phyloP scores from a whole-genome alignment of 2,888 invertebrate genomes.

The Podotricha telesiphe region DNA sequence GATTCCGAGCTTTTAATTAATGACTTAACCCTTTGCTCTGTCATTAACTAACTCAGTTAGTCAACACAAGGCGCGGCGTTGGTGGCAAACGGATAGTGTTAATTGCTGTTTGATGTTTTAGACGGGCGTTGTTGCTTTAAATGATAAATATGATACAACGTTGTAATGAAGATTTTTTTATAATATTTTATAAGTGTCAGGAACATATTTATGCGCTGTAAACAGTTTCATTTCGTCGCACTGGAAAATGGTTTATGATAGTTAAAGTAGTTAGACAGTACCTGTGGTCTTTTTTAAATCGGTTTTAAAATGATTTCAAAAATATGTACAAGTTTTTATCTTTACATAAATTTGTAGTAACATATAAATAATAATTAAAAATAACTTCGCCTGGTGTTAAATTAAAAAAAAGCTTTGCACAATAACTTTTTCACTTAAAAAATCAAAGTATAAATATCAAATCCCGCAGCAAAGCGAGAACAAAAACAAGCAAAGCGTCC shows the following conservation, averaged over 20 bases:
- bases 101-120: slow-evolving; percentile 40
- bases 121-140: slow-evolving; percentile 5
- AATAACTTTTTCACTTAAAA: slow-evolving; percentile 27
- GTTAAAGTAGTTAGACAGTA: too few species aligned
- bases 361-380: neutral
- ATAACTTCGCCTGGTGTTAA: neutral
- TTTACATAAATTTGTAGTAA: too few species aligned
- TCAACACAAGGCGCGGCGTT: slow-evolving; percentile 60
- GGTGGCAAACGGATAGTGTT: slow-evolving; percentile 55
- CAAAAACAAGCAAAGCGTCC: slow-evolving; percentile 44
- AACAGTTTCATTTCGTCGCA: neutral
- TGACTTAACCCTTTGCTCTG: slow-evolving; percentile 67
- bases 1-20: slow-evolving; percentile 76
- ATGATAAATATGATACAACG: neutral
- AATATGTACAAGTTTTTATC: too few species aligned
- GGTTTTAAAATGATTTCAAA: too few species aligned
- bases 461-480: slow-evolving; percentile 38
- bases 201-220: neutral
- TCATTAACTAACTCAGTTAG: slow-evolving; percentile 67
- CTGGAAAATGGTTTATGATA: neutral
- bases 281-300: too few species aligned
- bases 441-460: slow-evolving; percentile 37
- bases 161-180: neutral
- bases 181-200: neutral
- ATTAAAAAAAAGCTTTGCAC: neutral